These are phyloP conservation scores for Hippocampus guttulatus DNA, from an alignment of 2,113 vertebrate genomes.

Conservation along the genomic window DNA sequence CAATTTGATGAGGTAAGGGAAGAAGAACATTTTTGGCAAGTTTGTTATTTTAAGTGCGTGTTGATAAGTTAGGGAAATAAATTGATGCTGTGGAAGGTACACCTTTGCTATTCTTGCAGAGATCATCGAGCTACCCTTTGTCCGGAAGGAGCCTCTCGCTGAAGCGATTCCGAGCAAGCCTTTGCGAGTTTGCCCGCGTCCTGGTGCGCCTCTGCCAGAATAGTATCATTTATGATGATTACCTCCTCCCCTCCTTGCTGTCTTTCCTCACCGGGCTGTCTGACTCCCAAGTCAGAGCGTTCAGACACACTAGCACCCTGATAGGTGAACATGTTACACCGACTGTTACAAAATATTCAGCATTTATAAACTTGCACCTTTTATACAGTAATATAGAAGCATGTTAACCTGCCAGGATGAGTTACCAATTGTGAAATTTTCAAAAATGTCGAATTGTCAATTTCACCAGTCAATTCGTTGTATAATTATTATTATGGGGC, in stretches of 20 bases:
- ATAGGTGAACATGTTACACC: constrained; percentile 70
- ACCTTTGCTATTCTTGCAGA: constrained; percentile 55
- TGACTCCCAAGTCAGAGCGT: constrained; percentile 86
- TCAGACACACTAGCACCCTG: constrained; percentile 86
- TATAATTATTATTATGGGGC: background rate
- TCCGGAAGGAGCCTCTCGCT: constrained; percentile 62
- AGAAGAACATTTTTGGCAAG: background rate
- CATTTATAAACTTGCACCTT: background rate
- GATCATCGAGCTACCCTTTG: constrained; percentile 77
- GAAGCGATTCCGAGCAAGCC: constrained; percentile 71
- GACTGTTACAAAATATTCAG: background rate
- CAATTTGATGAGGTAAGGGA: constrained; percentile 61
- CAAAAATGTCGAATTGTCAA: no score
- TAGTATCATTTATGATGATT: constrained; percentile 78
- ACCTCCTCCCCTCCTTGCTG: constrained; percentile 76
- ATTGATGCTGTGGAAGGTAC: background rate
- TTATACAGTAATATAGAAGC: no score
- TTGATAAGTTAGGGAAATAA: no score
- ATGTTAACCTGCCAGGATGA: no score
- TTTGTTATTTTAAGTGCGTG: background rate
- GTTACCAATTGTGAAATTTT: no score
- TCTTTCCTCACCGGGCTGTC: constrained; percentile 81
- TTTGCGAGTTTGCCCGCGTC: constrained; percentile 74
- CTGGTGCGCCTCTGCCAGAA: constrained; percentile 76
- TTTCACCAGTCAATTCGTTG: background rate